These are phyloP conservation scores for Lota lota DNA, from an alignment of 2,113 vertebrate species.

Conservation along the genomic window DNA sequence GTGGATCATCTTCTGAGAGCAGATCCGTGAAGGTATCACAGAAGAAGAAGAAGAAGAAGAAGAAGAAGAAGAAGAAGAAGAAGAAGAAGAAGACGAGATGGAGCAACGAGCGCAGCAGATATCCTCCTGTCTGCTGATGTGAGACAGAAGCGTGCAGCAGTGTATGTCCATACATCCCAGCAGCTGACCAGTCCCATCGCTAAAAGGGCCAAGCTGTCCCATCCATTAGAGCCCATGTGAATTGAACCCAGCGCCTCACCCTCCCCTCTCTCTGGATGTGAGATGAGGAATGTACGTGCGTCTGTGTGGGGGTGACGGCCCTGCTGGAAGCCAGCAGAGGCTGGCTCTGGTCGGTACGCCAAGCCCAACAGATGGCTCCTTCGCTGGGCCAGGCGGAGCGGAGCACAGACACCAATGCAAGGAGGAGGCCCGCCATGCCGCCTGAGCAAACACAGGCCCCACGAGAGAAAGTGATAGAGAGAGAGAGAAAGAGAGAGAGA, in stretches of 20 bases:
- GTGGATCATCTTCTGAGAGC: slow-evolving; percentile 33
- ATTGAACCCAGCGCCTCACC: slow-evolving; percentile 41
- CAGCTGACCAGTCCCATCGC: slow-evolving; percentile 8
- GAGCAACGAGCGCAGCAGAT: slow-evolving; percentile 38
- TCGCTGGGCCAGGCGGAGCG: slow-evolving; percentile 29
- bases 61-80: no score
- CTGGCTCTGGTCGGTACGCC: slow-evolving; percentile 59
- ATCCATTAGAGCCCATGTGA: slow-evolving; percentile 32
- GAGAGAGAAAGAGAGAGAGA: neutral
- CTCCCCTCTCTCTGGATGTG: slow-evolving; percentile 38
- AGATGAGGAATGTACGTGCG: slow-evolving; percentile 52
- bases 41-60: neutral
- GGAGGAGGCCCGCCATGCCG: slow-evolving; percentile 24
- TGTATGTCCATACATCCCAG: slow-evolving; percentile 29
- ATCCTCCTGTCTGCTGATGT: slow-evolving; percentile 20
- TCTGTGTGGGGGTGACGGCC: slow-evolving; percentile 52
- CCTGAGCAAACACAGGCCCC: slow-evolving; percentile 43
- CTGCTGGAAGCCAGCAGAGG: slow-evolving; percentile 54
- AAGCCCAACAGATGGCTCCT: slow-evolving; percentile 31
- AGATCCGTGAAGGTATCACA: slow-evolving; percentile 14
- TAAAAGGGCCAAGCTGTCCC: slow-evolving; percentile 22
- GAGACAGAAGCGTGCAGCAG: neutral
- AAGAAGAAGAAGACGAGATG: no score
- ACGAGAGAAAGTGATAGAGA: slow-evolving; percentile 20
- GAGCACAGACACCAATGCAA: slow-evolving; percentile 24